Conservation (phyloP, 2,797 vertebrate species). For the Hypotaenidia okinawae region DNA sequence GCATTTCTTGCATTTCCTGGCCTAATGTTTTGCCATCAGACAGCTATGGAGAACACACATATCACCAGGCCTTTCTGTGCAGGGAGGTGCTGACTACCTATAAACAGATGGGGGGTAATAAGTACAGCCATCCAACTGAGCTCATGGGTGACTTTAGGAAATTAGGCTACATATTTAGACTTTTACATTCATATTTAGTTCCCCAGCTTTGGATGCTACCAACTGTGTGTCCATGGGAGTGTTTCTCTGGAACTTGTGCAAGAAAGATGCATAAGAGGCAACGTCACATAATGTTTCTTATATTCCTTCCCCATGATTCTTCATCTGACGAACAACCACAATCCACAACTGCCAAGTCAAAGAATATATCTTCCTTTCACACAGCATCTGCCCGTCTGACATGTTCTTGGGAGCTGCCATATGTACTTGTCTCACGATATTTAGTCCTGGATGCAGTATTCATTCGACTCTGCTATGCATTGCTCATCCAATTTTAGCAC, state of each 20-base stretch:
- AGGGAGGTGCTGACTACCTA: background rate
- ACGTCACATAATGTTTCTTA: background rate
- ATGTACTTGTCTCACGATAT: background rate
- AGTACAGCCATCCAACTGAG: conserved; percentile 2
- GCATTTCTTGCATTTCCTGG: background rate
- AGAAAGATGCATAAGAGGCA: background rate
- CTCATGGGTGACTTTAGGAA: background rate
- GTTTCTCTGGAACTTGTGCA: background rate
- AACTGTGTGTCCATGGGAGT: background rate
- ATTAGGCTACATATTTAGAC: background rate
- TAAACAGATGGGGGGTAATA: conserved; percentile 18
- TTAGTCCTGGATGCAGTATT: background rate
- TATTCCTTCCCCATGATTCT: background rate
- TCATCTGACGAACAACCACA: background rate
- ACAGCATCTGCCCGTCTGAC: conserved; percentile 4
- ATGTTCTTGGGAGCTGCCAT: conserved; percentile 5
- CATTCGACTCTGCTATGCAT: background rate
- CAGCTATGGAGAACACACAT: background rate
- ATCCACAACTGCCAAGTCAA: conserved; percentile 16
- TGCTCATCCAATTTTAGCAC: background rate
- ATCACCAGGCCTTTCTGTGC: background rate
- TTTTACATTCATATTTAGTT: background rate
- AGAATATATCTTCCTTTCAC: conserved; percentile 9
- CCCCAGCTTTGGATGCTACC: background rate
- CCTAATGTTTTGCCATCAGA: conserved; percentile 9